A percentile compares a stretch with the other conserved stretches of the same genome.
Conservation (phyloP, 2,113 vertebrate species). For the Chaetura pelagica region DNA sequence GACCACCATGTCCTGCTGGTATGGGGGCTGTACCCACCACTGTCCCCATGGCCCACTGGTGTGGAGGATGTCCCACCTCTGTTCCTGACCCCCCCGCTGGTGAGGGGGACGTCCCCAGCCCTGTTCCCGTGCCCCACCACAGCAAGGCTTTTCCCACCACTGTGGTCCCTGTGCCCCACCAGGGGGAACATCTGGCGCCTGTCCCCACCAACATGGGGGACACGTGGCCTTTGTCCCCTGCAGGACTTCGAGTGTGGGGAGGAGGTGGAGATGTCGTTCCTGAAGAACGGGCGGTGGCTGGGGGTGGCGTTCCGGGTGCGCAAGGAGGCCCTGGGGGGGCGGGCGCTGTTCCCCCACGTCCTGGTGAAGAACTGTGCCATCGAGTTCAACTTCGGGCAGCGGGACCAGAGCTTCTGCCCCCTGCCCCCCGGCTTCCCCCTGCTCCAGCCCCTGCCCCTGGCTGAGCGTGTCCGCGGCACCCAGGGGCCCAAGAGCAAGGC, state of each 20-base stretch:
- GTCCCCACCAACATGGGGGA: too few species aligned
- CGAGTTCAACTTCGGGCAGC: slow-evolving; percentile 93
- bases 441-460: slow-evolving; percentile 83
- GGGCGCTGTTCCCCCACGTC: slow-evolving; percentile 88
- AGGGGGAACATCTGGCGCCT: too few species aligned
- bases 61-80: too few species aligned
- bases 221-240: neutral
- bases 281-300: slow-evolving; percentile 87
- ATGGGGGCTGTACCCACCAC: too few species aligned
- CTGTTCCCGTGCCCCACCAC: too few species aligned
- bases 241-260: slow-evolving; percentile 88
- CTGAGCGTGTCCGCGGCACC: slow-evolving; percentile 83
- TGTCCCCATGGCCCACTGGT: too few species aligned
- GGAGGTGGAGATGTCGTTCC: slow-evolving; percentile 85
- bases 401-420: slow-evolving; percentile 79
- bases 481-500: slow-evolving; percentile 84
- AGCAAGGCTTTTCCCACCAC: too few species aligned
- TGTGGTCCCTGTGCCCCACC: too few species aligned
- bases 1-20: too few species aligned
- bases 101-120: too few species aligned
- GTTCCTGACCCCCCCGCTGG: too few species aligned
- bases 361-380: slow-evolving; percentile 91
- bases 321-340: slow-evolving; percentile 80
- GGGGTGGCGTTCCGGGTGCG: slow-evolving; percentile 83
- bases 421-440: slow-evolving; percentile 85